Percentiles rank a stretch among this genome's conserved stretches.
Conservation (phyloP, 2,797 vertebrate species). For the Poeciliopsis gracilis region DNA sequence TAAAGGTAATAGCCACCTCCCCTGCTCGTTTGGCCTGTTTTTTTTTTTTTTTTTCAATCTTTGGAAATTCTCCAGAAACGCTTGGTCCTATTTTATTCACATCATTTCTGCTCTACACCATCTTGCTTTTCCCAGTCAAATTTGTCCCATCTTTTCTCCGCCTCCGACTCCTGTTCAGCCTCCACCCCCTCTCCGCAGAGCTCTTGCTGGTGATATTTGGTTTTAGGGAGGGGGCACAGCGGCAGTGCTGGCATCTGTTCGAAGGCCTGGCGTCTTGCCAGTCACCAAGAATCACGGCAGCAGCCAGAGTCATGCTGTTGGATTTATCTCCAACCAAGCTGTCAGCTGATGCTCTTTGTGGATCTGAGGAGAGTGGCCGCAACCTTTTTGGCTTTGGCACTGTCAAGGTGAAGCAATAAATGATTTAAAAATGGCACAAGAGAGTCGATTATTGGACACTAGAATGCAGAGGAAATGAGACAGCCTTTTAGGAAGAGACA, state of each 20-base stretch:
- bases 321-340: conserved; percentile 73
- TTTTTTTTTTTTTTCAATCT: not conserved
- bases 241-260: conserved; percentile 69
- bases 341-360: conserved; percentile 75
- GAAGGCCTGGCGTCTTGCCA: conserved; percentile 63
- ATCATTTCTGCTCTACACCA: conserved; percentile 15
- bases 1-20: not conserved
- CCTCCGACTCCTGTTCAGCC: conserved; percentile 19
- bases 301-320: conserved; percentile 68
- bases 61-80: conserved; percentile 19
- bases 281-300: conserved; percentile 59
- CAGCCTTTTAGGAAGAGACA: conserved; percentile 38
- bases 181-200: conserved; percentile 42
- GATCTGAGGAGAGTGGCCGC: conserved; percentile 57
- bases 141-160: conserved; percentile 33
- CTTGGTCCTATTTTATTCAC: conserved; percentile 2
- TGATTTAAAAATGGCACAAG: conserved; percentile 50
- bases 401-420: conserved; percentile 47
- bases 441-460: conserved; percentile 15
- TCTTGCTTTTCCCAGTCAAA: conserved; percentile 43
- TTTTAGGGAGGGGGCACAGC: conserved; percentile 52
- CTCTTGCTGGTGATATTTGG: conserved; percentile 58
- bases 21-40: not conserved
- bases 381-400: conserved; percentile 52
- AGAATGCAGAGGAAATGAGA: conserved; percentile 33